Percentiles rank a stretch among this genome's conserved stretches.
Evolutionary conservation across 2,888 invertebrate species (phyloP).

Genomic region (Brachypalpus laphriformis): DNA sequence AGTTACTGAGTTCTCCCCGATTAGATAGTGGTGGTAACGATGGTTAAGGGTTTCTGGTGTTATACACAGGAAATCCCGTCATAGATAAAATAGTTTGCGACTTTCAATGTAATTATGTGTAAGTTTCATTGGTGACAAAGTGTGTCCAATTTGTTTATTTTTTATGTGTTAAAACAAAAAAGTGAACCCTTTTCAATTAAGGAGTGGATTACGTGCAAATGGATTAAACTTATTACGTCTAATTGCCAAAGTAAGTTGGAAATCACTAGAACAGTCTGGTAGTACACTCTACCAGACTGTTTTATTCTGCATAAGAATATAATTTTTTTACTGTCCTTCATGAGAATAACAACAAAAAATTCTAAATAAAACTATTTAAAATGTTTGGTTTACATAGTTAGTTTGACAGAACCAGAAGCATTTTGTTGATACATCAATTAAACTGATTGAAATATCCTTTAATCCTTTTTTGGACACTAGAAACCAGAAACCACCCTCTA

Average conservation of each 20-base stretch:
- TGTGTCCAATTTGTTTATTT: conserved; percentile 19
- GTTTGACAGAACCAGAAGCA: too few species aligned
- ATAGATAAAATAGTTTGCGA: conserved; percentile 45
- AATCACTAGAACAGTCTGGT: not conserved
- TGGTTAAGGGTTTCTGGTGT: conserved; percentile 38
- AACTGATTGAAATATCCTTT: too few species aligned
- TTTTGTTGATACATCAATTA: too few species aligned
- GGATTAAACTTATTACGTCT: not conserved
- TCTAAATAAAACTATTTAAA: too few species aligned
- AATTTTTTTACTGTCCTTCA: too few species aligned
- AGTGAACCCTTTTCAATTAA: not conserved
- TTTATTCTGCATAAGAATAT: too few species aligned
- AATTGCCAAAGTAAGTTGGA: conserved; percentile 25
- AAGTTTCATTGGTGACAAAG: conserved; percentile 22
- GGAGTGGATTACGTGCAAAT: conserved; percentile 3
- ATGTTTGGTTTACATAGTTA: too few species aligned
- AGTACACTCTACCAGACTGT: too few species aligned
- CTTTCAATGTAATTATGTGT: conserved; percentile 32
- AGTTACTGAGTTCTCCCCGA: conserved; percentile 51
- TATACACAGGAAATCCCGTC: conserved; percentile 34
- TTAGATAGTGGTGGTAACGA: conserved; percentile 58
- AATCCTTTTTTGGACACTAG: too few species aligned
- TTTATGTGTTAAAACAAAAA: not conserved
- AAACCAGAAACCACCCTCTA: too few species aligned
- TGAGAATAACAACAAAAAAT: too few species aligned